Evolutionary conservation across 2,113 vertebrate genomes (phyloP).

Genomic region (Hypocryptadius cinnamomeus): DNA sequence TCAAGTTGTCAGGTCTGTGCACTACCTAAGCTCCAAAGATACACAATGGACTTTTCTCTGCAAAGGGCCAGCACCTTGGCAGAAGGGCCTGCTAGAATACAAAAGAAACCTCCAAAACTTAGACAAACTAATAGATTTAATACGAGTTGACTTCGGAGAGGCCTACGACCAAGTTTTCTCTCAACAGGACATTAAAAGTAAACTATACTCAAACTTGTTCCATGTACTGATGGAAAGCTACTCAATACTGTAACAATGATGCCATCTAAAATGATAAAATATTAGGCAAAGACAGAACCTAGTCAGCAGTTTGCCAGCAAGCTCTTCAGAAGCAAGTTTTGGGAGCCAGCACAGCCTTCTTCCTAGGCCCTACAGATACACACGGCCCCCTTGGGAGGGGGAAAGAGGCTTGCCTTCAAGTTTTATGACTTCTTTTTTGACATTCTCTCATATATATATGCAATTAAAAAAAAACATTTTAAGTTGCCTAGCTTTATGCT

Average conservation of each 20-base stretch:
- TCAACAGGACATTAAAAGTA: neutral
- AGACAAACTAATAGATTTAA: neutral
- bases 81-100: neutral
- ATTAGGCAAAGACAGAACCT: neutral
- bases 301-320: neutral
- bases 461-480: neutral
- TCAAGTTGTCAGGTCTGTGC: neutral
- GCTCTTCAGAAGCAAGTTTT: neutral
- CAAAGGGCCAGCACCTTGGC: neutral
- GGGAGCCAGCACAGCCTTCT: neutral
- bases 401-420: neutral
- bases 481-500: neutral
- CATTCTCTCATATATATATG: neutral
- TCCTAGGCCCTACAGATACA: neutral
- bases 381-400: neutral
- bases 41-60: neutral
- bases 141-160: neutral
- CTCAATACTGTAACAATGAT: neutral
- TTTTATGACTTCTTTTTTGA: neutral
- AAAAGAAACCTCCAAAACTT: neutral
- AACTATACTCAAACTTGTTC: neutral
- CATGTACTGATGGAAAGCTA: neutral
- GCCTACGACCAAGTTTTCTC: neutral
- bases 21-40: neutral
- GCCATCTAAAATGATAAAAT: neutral